Evolutionary conservation across 2,113 vertebrate genomes (phyloP), one percentile per base, ranked within the genome.

Genomic region (Arvicanthis niloticus): DNA sequence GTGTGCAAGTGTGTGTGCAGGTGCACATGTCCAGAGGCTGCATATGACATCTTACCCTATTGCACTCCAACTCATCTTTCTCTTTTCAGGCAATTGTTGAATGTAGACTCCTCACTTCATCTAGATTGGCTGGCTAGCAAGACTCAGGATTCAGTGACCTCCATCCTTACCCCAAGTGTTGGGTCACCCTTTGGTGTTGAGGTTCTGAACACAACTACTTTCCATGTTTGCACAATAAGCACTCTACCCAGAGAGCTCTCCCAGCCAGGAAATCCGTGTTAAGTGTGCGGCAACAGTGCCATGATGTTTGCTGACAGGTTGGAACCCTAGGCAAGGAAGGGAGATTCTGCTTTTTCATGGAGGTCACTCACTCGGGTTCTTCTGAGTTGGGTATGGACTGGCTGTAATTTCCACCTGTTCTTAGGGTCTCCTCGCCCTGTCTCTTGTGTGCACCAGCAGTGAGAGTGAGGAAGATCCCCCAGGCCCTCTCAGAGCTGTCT

Each of bases 361-460:
- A 45, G 40, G 10, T 13, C 10, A 42, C 73, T 42, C 19, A 4
- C 40, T 45, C 40, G 45, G 22, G 19, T 42, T 75, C 40, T 75
- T 45, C 73, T 26, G 21, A 11, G 10, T 76, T 45, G 73, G 73
- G 13, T 40, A 40, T 15, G 9, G 4, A 21, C 9, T 90, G 48
- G 22, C 51, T 45, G 0, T 9, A 1, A 16, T 34, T 45, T 53
- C 37, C 21, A 40, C 17, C 1, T 8, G 42, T 34, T n/a, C 17
- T 42, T 31, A 42, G 4, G 1, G 0, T 19, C 48, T 73, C 4
- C 37, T 24, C 3, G 9, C 2, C 15, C 48, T 1, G 5, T 6
- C 53, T 4, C n/a, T 70, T 1, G 1, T 1, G 2, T 6, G 7
- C 13, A 22, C 73, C n/a, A 42, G 31, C 31, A 37, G 1, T 3